Evolutionary conservation across 1,140 invertebrate genomes (phyloP), one percentile per base, ranked within the genome.

Genomic region (Drosophila baimaii): DNA sequence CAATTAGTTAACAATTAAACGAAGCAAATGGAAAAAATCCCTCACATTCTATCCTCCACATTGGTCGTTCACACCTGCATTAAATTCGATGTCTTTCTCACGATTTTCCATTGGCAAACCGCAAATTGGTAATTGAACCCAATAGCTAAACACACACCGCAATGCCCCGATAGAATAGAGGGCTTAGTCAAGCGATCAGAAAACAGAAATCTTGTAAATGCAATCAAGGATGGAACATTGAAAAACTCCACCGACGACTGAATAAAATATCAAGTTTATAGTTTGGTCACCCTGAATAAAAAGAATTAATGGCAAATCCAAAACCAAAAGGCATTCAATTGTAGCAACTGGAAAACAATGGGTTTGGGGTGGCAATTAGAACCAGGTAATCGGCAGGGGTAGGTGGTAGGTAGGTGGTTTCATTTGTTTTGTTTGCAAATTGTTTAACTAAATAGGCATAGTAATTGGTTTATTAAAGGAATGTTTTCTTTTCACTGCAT

Each of bases 221-320:
- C 75, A 52, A 64, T 63, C 82, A 86, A 86, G 83, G 83, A 82
- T 86, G 58, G 70, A 82, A 63, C 83, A 86, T 88, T 86, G 83
- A 88, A 83, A 59, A 70, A 35, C 51, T 35, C 59, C 35, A 27
- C 41, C 41, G 27, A 9, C 33, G n/a, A 58, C 29, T 51, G 64
- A 37, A 68, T 66, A 73, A 66, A 65, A 80, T 81, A 77, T 58
- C 81, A 70, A 65, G 52, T 58, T 75, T 43, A 27, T 43, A 27
- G 55, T 19, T 57, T 74, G 35, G 33, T 47, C 33, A 70, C 79
- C 79, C 79, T 82, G 71, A 47, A 78, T 51, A 73, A 44, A 68
- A 31, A 35, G 41, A 77, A 57, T 23, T 35, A 69, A 69, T 51
- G 6, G 15, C 37, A 41, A 58, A 31, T 31, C n/a, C 44, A 17